phyloP scores from a whole-genome alignment of 2,888 invertebrate species.

The Arrhopalites spinosus region DNA sequence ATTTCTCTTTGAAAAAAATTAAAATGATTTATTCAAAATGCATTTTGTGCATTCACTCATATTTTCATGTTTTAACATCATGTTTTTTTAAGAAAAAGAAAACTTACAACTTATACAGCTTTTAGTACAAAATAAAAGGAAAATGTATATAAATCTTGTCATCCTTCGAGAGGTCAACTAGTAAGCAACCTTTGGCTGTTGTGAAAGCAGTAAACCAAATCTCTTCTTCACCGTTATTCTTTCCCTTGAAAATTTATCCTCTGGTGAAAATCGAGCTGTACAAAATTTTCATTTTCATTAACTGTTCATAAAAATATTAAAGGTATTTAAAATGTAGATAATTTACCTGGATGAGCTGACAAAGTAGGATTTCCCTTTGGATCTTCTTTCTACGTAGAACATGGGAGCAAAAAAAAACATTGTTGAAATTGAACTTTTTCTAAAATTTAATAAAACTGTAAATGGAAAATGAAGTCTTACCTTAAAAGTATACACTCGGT shows the following conservation, averaged over 20 bases:
- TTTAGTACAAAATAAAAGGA: slow-evolving; percentile 1
- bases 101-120: not conserved
- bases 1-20: too few relatives aligned
- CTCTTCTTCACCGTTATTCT: slow-evolving; percentile 86
- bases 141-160: not conserved
- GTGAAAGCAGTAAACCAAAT: slow-evolving; percentile 83
- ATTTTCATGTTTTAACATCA: not conserved
- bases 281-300: not conserved
- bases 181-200: slow-evolving; percentile 72
- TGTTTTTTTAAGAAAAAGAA: not conserved
- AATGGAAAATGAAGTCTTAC: too few relatives aligned
- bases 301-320: not conserved
- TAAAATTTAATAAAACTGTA: too few relatives aligned
- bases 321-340: not conserved
- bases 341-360: slow-evolving; percentile 83
- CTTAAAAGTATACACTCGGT: slow-evolving; percentile 83
- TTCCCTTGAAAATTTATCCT: slow-evolving; percentile 89
- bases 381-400: slow-evolving; percentile 72
- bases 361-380: slow-evolving; percentile 78
- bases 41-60: too few relatives aligned
- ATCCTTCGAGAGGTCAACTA: not conserved
- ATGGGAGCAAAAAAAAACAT: too few relatives aligned
- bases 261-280: slow-evolving; percentile 89
- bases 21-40: too few relatives aligned
- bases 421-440: too few relatives aligned